A percentile compares a stretch with the other conserved stretches of the same genome.
phyloP scores from a whole-genome alignment of 2,888 invertebrate genomes.

The Margaritifera margaritifera region DNA sequence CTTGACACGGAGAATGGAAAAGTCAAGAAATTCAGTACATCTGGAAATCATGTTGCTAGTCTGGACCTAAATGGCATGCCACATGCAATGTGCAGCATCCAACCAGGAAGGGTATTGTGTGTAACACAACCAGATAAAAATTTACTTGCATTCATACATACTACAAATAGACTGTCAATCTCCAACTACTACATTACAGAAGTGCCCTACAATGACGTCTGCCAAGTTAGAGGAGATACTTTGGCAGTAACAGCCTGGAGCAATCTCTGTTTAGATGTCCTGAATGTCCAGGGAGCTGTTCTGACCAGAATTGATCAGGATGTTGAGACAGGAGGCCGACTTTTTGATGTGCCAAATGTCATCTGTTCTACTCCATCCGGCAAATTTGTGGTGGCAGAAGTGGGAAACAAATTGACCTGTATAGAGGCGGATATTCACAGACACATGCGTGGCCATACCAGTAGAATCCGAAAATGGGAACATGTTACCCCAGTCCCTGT shows the following conservation, averaged over 20 bases:
- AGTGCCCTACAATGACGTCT: slow-evolving; percentile 6
- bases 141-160: slow-evolving; percentile 4
- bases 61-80: slow-evolving; percentile 5
- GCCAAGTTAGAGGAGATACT: slow-evolving; percentile 3
- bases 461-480: slow-evolving; percentile 3
- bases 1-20: slow-evolving; percentile 8
- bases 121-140: slow-evolving; percentile 10
- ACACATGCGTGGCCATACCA: not conserved
- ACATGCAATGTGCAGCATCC: slow-evolving; percentile 1
- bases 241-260: slow-evolving; percentile 9
- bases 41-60: not conserved
- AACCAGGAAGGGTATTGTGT: not conserved
- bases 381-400: slow-evolving; percentile 4
- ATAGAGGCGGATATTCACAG: not conserved
- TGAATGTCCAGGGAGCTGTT: slow-evolving; percentile 3
- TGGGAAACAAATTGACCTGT: slow-evolving; percentile 5
- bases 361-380: slow-evolving; percentile 3
- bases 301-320: slow-evolving; percentile 1
- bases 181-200: not conserved
- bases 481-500: slow-evolving; percentile 1
- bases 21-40: slow-evolving; percentile 4
- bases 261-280: slow-evolving; percentile 2
- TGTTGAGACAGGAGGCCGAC: not conserved
- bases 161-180: not conserved
- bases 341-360: slow-evolving; percentile 7